These are phyloP conservation scores for Myotis myotis DNA, from an alignment of 2,797 vertebrate species.

Conservation along the genomic window DNA sequence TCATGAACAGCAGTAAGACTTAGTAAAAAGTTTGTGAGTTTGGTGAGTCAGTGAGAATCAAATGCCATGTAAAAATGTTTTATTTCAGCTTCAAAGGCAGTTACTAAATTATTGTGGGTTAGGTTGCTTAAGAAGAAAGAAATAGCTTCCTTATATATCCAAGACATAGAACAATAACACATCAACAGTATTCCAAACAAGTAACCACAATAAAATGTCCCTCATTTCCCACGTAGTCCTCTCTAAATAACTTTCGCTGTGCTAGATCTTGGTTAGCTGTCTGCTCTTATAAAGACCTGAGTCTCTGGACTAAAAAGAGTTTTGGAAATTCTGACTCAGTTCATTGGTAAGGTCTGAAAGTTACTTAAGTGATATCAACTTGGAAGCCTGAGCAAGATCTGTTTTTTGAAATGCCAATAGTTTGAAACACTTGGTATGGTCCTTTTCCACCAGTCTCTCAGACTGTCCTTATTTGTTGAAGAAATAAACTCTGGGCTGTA, in stretches of 20 bases:
- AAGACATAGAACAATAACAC: background rate
- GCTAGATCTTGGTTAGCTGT: background rate
- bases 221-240: background rate
- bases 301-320: background rate
- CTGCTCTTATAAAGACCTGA: background rate
- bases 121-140: slow-evolving; percentile 25
- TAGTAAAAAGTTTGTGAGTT: slow-evolving; percentile 27
- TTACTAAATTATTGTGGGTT: background rate
- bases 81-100: background rate
- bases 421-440: background rate
- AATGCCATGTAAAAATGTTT: slow-evolving; percentile 5
- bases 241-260: background rate
- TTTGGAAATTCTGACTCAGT: background rate
- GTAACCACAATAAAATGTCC: background rate
- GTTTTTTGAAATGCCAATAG: background rate
- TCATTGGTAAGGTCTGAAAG: background rate
- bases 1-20: background rate
- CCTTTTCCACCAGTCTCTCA: background rate
- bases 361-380: background rate
- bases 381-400: background rate
- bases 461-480: background rate
- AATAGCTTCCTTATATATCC: background rate
- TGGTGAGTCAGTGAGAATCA: background rate
- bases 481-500: background rate
- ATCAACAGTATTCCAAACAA: background rate